phyloP scores from a whole-genome alignment of 1,140 invertebrate genomes.

The Zaprionus davidi region DNA sequence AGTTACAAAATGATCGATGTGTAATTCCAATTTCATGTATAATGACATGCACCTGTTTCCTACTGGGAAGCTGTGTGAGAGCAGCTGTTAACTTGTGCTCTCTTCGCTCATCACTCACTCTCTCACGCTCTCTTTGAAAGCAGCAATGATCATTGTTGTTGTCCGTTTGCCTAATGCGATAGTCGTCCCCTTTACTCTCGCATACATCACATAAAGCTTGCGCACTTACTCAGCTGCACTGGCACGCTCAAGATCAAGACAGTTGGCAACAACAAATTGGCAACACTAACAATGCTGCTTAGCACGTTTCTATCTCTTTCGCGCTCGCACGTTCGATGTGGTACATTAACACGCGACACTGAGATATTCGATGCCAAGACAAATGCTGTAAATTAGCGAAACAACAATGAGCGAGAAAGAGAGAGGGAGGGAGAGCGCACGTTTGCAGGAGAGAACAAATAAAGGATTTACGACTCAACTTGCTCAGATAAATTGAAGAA shows the following conservation, averaged over 20 bases:
- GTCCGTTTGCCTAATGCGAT: too few species aligned
- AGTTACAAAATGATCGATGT: neutral
- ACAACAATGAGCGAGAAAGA: neutral
- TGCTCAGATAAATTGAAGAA: neutral
- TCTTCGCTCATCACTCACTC: too few species aligned
- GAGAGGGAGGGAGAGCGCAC: neutral
- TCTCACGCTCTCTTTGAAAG: too few species aligned
- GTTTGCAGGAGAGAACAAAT: neutral
- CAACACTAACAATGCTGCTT: neutral
- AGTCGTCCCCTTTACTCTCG: too few species aligned
- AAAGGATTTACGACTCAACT: neutral
- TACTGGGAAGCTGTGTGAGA: too few species aligned
- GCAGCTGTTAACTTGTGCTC: too few species aligned
- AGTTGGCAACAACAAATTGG: neutral
- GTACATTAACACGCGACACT: neutral
- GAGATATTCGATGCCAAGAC: neutral
- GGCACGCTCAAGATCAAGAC: neutral
- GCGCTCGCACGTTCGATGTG: neutral
- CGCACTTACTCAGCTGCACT: too few species aligned
- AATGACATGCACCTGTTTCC: too few species aligned
- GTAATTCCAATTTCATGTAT: neutral
- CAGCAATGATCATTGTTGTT: too few species aligned
- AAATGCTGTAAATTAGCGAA: neutral
- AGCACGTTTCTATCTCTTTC: neutral
- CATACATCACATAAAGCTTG: too few species aligned